Conservation (phyloP, 2,113 vertebrate species). For the western clawed frog (Xenopus tropicalis) region UCB_Xtro_10.0 CM004451.2:50871501-50872000, state of each 20-base stretch:
- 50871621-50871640: constrained; percentile 1
- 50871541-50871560: constrained; percentile 47
- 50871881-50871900: too few species aligned
- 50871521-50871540: constrained; percentile 46
- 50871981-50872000: constrained; percentile 3
- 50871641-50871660: not conserved
- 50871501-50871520: constrained; percentile 62
- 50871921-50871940: not conserved
- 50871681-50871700: too few species aligned
- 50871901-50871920: not conserved
- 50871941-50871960: not conserved
- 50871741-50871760: too few species aligned
- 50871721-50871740: too few species aligned
- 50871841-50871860: too few species aligned
- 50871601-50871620: too few species aligned
- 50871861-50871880: too few species aligned
- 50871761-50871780: too few species aligned
- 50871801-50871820: too few species aligned
- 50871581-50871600: constrained; percentile 33
- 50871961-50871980: constrained; percentile 9
- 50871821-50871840: too few species aligned
- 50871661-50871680: not conserved
- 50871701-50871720: too few species aligned
- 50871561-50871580: constrained; percentile 52
- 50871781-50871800: too few species aligned